Base-by-base conservation (phyloP, 2,888 invertebrate genomes). In the Heliconius ismenius region DNA sequence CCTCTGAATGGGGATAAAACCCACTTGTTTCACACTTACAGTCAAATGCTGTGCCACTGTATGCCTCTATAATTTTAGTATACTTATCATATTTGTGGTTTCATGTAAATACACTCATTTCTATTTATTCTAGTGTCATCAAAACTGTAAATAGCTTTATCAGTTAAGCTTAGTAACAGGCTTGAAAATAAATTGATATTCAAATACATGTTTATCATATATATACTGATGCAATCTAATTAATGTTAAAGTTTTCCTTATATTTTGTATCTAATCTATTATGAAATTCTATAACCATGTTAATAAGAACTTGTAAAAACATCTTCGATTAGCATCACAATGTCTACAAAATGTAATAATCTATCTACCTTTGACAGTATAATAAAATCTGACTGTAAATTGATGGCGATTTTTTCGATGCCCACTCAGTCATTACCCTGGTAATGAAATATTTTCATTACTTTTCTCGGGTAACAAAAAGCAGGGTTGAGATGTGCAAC, bases 41-140 rank as follows among this genome's bases (percentile, higher is more conserved):
- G n/a, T 11, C 4, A n/a, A 0, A 54, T 58, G 11, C n/a, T 58
- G 58, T 58, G 18, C 10, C 10, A 1, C 58, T 58, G n/a, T n/a
- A 4, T 11, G 6, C 28, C 4, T 28, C 6, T 49, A 49, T 49
- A 49, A 15, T 6, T 64, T 36, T 10, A 36, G 11, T n/a, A 39
- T 67, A 67, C 65, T 67, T 67, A 67, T 39, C 65, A 39, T 67
- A 13, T 36, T n/a, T 65, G 36, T n/a, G 36, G n/a, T 13, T 65
- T 13, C n/a, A 6, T 65, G 36, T 65, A 36, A 65, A 65, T n/a
- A 65, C 9, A 65, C 4, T n/a, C n/a, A 36, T n/a, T 65, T 36
- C n/a, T 36, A 39, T 65, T 65, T 65, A 11, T 65, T n/a, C n/a
- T 65, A 65, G 36, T n/a, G 1, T 39, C 7, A 24, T 67, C 24